These are phyloP conservation scores for Acrobasis repandana DNA, from an alignment of 2,888 invertebrate species.

Conservation along the genomic window DNA sequence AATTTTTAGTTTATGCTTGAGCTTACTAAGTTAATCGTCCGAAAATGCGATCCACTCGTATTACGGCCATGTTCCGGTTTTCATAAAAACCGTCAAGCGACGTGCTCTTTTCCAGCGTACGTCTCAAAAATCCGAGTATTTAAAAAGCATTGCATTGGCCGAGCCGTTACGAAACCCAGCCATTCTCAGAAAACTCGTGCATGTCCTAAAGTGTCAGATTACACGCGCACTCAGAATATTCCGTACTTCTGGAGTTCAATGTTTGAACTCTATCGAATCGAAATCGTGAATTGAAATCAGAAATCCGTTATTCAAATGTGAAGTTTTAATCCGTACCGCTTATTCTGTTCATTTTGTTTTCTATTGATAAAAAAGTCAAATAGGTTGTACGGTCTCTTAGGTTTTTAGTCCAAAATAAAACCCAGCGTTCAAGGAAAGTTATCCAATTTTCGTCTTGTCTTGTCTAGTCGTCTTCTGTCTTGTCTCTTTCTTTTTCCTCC, in stretches of 20 bases:
- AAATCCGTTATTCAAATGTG: background rate
- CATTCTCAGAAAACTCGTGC: constrained; percentile 27
- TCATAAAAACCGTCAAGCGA: background rate
- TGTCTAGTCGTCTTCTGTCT: no score
- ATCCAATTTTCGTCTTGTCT: no score
- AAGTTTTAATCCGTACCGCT: no score
- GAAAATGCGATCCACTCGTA: background rate
- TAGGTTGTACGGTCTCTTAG: no score
- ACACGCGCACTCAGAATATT: constrained; percentile 42
- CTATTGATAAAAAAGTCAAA: no score
- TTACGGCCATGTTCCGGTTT: background rate
- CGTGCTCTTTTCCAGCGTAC: background rate
- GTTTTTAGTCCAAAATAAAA: no score
- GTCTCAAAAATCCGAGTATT: constrained; percentile 7
- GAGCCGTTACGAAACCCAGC: constrained; percentile 11
- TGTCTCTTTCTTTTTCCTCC: no score
- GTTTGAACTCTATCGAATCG: no score
- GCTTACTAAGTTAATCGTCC: no score
- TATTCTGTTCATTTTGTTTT: no score
- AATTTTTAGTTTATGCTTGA: no score
- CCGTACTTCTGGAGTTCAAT: constrained; percentile 27
- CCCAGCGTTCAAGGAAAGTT: no score
- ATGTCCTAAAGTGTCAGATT: constrained; percentile 38
- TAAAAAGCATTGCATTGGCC: constrained; percentile 14
- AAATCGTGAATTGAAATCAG: background rate